Evolutionary conservation across 2,797 vertebrate species (phyloP).

Genomic region (Leucoraja ocellata): DNA sequence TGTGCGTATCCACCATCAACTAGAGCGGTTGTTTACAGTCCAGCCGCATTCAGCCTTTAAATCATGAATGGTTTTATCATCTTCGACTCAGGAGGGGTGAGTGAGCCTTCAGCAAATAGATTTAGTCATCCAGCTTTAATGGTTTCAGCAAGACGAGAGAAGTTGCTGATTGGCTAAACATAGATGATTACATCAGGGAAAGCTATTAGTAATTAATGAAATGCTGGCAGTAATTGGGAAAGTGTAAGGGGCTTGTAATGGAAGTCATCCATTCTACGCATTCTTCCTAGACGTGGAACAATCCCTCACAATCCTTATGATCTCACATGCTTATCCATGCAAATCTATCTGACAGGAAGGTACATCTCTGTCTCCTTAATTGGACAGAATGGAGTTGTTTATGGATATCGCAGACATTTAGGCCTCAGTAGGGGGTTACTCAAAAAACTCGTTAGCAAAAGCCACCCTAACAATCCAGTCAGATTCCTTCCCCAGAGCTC

Average conservation of each 20-base stretch:
- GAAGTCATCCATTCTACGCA: constrained; percentile 87
- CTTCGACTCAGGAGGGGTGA: constrained; percentile 33
- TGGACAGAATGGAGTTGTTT: constrained; percentile 98
- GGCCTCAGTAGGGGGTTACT: constrained; percentile 90
- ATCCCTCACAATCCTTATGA: constrained; percentile 82
- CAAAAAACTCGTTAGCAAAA: constrained; percentile 88
- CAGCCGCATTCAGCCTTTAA: constrained; percentile 6
- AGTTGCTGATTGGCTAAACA: constrained; percentile 40
- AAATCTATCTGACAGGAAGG: constrained; percentile 93
- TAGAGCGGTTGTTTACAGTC: background rate
- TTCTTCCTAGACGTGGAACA: constrained; percentile 68
- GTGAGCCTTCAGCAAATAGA: constrained; percentile 36
- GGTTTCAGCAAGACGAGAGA: constrained; percentile 51
- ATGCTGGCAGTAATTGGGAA: constrained; percentile 96
- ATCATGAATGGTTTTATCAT: constrained; percentile 31
- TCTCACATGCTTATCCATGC: constrained; percentile 95
- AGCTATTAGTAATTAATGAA: constrained; percentile 88
- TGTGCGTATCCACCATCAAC: background rate
- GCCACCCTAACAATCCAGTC: constrained; percentile 83
- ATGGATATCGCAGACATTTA: constrained; percentile 96
- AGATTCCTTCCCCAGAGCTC: constrained; percentile 65
- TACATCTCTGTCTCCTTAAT: constrained; percentile 98
- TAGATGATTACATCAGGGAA: constrained; percentile 65
- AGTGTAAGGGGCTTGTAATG: constrained; percentile 84
- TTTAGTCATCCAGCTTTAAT: constrained; percentile 40